Evolutionary conservation across 2,797 vertebrate species (phyloP).

Genomic region (Sebastes diaconus): DNA sequence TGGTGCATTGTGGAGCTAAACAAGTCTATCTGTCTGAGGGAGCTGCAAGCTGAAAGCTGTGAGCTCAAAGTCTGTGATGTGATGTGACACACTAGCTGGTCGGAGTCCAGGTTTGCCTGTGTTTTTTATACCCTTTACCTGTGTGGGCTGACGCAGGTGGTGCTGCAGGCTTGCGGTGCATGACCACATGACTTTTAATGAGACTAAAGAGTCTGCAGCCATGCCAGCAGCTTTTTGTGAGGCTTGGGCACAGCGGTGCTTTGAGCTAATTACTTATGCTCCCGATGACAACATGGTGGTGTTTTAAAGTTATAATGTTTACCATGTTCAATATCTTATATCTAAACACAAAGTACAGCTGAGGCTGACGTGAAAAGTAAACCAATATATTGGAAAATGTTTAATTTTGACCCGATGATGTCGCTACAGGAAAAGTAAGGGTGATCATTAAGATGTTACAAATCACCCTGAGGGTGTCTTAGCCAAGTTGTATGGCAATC

Average conservation of each 20-base stretch:
- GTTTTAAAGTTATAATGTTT: not conserved
- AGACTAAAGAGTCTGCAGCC: not conserved
- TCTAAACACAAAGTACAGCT: not conserved
- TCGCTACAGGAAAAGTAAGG: not conserved
- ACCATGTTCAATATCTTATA: not conserved
- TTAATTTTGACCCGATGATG: not conserved
- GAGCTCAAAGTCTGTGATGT: not conserved
- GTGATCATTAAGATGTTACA: not conserved
- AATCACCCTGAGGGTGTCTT: no score
- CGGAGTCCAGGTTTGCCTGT: not conserved
- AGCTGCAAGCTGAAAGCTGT: not conserved
- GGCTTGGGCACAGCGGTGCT: not conserved
- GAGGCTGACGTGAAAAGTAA: not conserved
- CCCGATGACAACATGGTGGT: not conserved
- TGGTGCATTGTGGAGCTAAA: not conserved
- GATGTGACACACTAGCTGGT: not conserved
- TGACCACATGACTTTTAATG: not conserved
- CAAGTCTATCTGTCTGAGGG: not conserved
- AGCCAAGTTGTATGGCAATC: not conserved
- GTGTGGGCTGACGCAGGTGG: not conserved
- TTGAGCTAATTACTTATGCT: not conserved
- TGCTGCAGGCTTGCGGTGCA: not conserved
- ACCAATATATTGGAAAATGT: not conserved
- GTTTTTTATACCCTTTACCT: not conserved
- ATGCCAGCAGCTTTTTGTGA: not conserved